A percentile compares a stretch with the other conserved stretches of the same genome.
These are phyloP conservation scores for Agapornis roseicollis DNA, from an alignment of 2,113 vertebrate genomes.

Conservation along the genomic window DNA sequence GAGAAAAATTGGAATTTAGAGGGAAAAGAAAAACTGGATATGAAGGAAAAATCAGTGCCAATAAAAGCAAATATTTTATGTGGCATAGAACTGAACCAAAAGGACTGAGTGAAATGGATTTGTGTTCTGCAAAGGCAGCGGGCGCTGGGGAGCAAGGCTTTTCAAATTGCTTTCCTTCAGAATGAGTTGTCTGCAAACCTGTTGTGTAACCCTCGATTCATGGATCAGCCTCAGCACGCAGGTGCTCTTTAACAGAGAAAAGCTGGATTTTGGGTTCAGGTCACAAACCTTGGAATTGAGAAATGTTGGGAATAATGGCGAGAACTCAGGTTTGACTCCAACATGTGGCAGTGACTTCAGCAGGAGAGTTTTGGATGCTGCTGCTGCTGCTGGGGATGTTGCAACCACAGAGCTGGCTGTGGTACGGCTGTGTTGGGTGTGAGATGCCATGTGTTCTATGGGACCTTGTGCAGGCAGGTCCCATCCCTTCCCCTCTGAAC, in stretches of 20 bases:
- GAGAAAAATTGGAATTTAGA: neutral
- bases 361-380: neutral
- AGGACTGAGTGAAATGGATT: neutral
- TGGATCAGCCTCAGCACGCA: neutral
- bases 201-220: neutral
- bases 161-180: neutral
- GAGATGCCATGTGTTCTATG: fast-evolving
- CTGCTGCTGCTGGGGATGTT: neutral
- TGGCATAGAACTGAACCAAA: neutral
- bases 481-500: neutral
- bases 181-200: neutral
- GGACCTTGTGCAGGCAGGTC: fast-evolving
- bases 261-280: fast-evolving
- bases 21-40: neutral
- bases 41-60: neutral
- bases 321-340: neutral
- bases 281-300: neutral
- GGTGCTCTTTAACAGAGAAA: fast-evolving
- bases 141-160: neutral
- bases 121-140: neutral
- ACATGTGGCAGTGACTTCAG: neutral
- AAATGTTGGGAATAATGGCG: neutral
- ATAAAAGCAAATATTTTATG: neutral
- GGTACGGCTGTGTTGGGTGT: fast-evolving
- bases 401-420: neutral